Conservation (phyloP, 2,888 invertebrate genomes). For the Drosophila subquinaria region DNA sequence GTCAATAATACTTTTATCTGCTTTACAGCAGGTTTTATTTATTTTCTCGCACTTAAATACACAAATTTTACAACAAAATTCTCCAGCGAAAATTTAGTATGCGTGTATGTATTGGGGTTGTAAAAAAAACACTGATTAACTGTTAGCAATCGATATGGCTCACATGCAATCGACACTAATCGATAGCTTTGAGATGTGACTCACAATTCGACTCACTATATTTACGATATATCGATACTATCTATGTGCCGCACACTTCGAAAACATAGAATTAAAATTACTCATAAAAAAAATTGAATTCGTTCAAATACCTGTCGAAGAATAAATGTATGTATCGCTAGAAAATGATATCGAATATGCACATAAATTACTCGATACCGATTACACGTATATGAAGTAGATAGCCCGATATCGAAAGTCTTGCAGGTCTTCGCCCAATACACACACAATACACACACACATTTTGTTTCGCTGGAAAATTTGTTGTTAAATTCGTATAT, state of each 20-base stretch:
- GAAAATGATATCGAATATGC: neutral
- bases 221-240: neutral
- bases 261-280: neutral
- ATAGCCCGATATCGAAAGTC: conserved; percentile 1
- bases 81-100: conserved; percentile 58
- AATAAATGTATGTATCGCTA: neutral
- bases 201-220: neutral
- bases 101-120: conserved; percentile 50
- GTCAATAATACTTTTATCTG: conserved; percentile 62
- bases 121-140: neutral
- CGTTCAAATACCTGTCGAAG: no score
- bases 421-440: conserved; percentile 4
- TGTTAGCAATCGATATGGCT: neutral
- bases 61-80: conserved; percentile 56
- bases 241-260: neutral
- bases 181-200: neutral
- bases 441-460: conserved; percentile 58
- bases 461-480: conserved; percentile 59
- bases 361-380: neutral
- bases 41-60: conserved; percentile 69
- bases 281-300: no score
- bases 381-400: neutral
- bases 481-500: conserved; percentile 57
- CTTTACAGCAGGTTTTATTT: conserved; percentile 78
- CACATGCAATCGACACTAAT: neutral